These are phyloP conservation scores for Dolichotis patagonum DNA, from an alignment of 2,113 vertebrate genomes.

Conservation along the genomic window DNA sequence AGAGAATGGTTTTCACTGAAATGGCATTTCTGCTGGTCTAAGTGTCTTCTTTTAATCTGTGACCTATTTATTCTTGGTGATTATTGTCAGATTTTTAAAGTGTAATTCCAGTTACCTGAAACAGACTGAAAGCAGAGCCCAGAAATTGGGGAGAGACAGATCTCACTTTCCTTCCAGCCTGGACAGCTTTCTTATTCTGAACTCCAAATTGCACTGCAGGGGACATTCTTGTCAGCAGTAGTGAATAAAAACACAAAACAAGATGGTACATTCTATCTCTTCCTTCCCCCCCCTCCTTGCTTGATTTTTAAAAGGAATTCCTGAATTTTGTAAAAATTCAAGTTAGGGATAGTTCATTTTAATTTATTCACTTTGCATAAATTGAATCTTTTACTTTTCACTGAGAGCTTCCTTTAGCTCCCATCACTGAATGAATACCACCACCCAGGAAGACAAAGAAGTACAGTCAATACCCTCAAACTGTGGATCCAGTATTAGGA, in stretches of 20 bases:
- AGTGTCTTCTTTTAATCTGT: constrained; percentile 28
- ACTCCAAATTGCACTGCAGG: background rate
- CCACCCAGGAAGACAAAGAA: background rate
- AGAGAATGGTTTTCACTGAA: background rate
- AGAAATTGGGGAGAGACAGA: background rate
- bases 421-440: background rate
- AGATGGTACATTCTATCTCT: background rate
- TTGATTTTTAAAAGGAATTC: background rate
- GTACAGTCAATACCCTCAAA: background rate
- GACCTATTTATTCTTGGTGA: background rate
- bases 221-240: background rate
- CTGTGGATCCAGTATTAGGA: background rate
- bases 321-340: background rate
- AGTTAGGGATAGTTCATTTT: background rate
- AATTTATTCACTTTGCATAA: background rate
- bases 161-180: background rate
- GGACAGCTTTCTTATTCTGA: background rate
- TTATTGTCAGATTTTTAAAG: constrained; percentile 26
- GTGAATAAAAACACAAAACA: constrained; percentile 5
- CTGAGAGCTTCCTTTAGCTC: background rate
- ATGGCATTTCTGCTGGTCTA: background rate
- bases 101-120: constrained; percentile 4
- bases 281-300: background rate
- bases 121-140: background rate
- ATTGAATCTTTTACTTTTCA: background rate